Evolutionary conservation across 2,797 vertebrate genomes (phyloP), one percentile per base, ranked within the genome.

Genomic region (Microhierax caerulescens): DNA sequence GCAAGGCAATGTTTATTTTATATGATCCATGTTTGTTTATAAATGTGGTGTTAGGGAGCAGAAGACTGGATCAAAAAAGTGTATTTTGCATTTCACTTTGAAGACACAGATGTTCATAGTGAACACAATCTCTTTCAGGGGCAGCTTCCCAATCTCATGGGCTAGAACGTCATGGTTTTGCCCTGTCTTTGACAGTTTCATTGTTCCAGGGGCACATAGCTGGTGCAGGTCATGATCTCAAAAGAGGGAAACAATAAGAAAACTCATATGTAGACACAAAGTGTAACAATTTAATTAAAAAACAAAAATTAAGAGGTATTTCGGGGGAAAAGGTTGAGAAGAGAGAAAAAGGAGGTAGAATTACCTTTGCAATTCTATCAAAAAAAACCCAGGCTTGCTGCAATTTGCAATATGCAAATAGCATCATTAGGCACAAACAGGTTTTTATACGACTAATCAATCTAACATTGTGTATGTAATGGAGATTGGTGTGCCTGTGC

Each of bases 51-150:
- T 93, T 95, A 77, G 81, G 34, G 75, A 83, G 94, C 41, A 56
- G 73, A 88, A 51, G 28, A 77, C 64, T 64, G 77, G 72, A 89
- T 91, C 84, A 93, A 93, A 95, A 73, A 59, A 92, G 60, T 54
- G 50, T 37, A 69, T 92, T 96, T 93, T 90, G 84, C 61, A 56
- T 94, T 96, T 94, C 7, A 7, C 72, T 88, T 90, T 88, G 78
- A 95, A 94, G 65, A 60, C 60, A 41, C 72, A 87, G 57, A 54
- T 85, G 75, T 88, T 61, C 72, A 13, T 7, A 36, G 37, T 79
- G 78, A 88, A 88, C 28, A 39, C 22, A 53, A 68, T 61, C 63
- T 47, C 50, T 92, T 87, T 18, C 15, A 27, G 61, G 37, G 21
- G 13, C 4, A 5, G 28, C 64, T 94, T 83, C 78, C 60, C 91